Evolutionary conservation across 2,113 vertebrate genomes (phyloP).

Genomic region (Tauraco erythrolophus): DNA sequence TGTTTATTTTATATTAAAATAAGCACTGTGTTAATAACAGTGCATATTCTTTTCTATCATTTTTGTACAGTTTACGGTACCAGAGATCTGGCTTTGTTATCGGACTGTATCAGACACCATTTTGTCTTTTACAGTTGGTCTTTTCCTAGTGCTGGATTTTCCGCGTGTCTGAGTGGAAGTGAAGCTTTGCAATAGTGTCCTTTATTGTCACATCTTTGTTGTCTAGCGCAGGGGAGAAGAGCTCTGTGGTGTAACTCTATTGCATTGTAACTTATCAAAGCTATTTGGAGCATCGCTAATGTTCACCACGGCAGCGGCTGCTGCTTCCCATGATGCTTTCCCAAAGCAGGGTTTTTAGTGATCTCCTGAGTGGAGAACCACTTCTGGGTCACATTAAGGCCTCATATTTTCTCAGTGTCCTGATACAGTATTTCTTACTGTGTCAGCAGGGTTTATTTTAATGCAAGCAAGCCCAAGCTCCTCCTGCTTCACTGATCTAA

Average conservation of each 20-base stretch:
- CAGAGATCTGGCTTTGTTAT: slow-evolving; percentile 72
- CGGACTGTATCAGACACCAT: slow-evolving; percentile 23
- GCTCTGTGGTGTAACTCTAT: slow-evolving; percentile 54
- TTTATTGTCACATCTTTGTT: slow-evolving; percentile 33
- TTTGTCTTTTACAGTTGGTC: slow-evolving; percentile 56
- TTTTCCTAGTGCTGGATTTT: slow-evolving; percentile 67
- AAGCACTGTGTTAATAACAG: slow-evolving; percentile 82
- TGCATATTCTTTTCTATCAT: slow-evolving; percentile 79
- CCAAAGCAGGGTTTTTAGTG: slow-evolving; percentile 10
- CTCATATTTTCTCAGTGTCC: slow-evolving; percentile 20
- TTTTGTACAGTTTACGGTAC: slow-evolving; percentile 83
- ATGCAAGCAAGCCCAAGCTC: slow-evolving; percentile 21
- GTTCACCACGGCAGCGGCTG: not conserved
- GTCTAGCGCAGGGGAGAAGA: slow-evolving; percentile 47
- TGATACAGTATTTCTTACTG: slow-evolving; percentile 33
- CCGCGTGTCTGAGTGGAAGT: slow-evolving; percentile 58
- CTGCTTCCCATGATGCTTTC: slow-evolving; percentile 39
- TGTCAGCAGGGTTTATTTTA: slow-evolving; percentile 21
- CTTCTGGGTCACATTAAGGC: slow-evolving; percentile 13
- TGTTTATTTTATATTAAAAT: slow-evolving; percentile 91
- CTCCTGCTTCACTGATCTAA: slow-evolving; percentile 51
- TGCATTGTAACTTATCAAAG: slow-evolving; percentile 53
- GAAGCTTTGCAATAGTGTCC: slow-evolving; percentile 53
- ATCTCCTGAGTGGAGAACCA: not conserved
- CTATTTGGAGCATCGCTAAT: slow-evolving; percentile 23